phyloP scores from a whole-genome alignment of 2,113 vertebrate species.

The Bubo bubo region DNA sequence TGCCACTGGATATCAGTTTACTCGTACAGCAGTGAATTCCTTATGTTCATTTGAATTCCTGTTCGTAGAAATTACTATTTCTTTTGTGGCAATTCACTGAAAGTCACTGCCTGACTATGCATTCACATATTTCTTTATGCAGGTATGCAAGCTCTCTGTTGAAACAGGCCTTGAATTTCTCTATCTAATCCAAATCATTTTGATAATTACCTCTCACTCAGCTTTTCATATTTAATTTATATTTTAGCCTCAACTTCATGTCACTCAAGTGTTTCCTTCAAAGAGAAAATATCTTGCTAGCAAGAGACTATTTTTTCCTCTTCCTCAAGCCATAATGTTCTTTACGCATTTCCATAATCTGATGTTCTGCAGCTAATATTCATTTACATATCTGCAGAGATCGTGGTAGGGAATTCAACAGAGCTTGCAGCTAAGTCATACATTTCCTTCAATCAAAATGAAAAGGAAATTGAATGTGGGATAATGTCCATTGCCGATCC shows the following conservation, averaged over 20 bases:
- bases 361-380: conserved; percentile 46
- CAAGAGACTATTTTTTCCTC: background rate
- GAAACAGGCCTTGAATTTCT: conserved; percentile 35
- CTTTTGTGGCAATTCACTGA: background rate
- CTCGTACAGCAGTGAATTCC: background rate
- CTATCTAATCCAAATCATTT: conserved; percentile 52
- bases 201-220: conserved; percentile 48
- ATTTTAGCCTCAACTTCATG: conserved; percentile 39
- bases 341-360: conserved; percentile 57
- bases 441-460: conserved; percentile 31
- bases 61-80: background rate
- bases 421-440: background rate
- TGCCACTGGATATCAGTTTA: background rate
- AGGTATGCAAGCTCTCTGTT: background rate
- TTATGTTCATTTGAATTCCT: background rate
- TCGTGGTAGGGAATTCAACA: background rate
- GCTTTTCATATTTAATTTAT: conserved; percentile 61
- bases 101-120: background rate
- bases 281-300: conserved; percentile 50
- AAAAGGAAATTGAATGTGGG: conserved; percentile 11
- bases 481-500: conserved; percentile 1
- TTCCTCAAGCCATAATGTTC: conserved; percentile 30
- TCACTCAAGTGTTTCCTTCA: conserved; percentile 43
- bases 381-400: conserved; percentile 51
- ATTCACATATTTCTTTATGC: background rate